These are phyloP conservation scores for Craterocephalus amniculus DNA, from an alignment of 2,797 vertebrate genomes.

Conservation along the genomic window DNA sequence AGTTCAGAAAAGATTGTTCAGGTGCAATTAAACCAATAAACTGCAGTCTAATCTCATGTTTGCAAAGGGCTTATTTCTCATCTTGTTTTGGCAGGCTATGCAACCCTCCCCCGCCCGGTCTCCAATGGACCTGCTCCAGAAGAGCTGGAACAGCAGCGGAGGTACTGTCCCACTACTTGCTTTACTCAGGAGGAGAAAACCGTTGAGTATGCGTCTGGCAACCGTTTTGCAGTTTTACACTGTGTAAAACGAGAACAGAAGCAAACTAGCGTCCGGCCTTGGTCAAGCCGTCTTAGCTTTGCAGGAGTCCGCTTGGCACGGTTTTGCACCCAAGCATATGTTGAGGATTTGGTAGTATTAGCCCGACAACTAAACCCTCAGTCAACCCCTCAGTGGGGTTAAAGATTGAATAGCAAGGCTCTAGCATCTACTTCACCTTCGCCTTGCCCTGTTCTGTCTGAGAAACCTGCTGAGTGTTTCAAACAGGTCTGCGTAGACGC, in stretches of 20 bases:
- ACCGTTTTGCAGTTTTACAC: neutral
- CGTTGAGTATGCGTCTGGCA: neutral
- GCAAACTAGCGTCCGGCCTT: constrained; percentile 29
- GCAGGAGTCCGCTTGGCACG: constrained; percentile 47
- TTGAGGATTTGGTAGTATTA: constrained; percentile 79
- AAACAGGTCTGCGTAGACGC: constrained; percentile 18
- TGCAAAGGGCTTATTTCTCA: neutral
- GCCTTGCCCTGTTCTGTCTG: constrained; percentile 23
- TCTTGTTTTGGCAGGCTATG: constrained; percentile 72
- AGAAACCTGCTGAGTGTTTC: constrained; percentile 7
- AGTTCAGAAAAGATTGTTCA: constrained; percentile 5
- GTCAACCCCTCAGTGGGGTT: constrained; percentile 53
- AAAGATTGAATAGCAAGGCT: constrained; percentile 62
- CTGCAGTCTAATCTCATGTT: neutral
- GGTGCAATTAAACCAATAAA: constrained; percentile 12
- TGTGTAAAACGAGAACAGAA: neutral
- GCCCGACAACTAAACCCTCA: constrained; percentile 63
- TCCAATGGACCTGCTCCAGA: constrained; percentile 89
- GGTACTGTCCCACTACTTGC: constrained; percentile 73
- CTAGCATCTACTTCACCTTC: constrained; percentile 35
- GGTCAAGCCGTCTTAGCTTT: constrained; percentile 59
- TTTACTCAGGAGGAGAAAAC: neutral
- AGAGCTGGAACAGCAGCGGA: constrained; percentile 88
- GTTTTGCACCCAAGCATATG: constrained; percentile 55
- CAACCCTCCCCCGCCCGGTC: constrained; percentile 77